phyloP scores from a whole-genome alignment of 1,140 invertebrate species.

The Heliothis subflexa region DNA sequence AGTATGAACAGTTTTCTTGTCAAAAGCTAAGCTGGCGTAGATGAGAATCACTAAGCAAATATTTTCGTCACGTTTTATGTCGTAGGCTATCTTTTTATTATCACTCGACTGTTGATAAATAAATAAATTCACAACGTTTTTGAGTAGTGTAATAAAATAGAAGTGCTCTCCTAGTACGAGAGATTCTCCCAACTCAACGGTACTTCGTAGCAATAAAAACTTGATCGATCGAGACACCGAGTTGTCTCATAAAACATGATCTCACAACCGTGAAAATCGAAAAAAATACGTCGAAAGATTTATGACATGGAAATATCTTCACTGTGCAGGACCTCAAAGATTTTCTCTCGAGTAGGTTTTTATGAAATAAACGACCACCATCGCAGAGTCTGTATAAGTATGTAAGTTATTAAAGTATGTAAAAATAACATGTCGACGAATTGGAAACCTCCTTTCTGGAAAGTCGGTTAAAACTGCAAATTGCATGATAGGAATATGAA shows the following conservation, averaged over 20 bases:
- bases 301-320: not conserved
- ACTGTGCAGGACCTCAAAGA: not conserved
- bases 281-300: not conserved
- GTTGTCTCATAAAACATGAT: constrained; percentile 21
- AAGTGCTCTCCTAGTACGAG: not conserved
- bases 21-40: too few relatives aligned
- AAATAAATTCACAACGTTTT: not conserved
- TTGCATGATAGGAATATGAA: too few relatives aligned
- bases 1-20: not conserved
- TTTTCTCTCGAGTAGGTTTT: not conserved
- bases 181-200: not conserved
- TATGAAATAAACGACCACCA: too few relatives aligned
- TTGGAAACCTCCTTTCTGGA: too few relatives aligned
- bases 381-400: too few relatives aligned
- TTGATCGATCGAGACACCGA: not conserved
- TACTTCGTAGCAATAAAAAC: constrained; percentile 4
- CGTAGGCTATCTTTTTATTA: too few relatives aligned
- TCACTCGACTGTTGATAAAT: not conserved
- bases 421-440: too few relatives aligned
- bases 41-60: not conserved
- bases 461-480: too few relatives aligned
- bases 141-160: constrained; percentile 1
- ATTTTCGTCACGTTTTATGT: not conserved
- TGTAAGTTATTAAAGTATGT: too few relatives aligned
- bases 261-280: constrained; percentile 1